Percentiles rank a stretch among this genome's conserved stretches.
phyloP scores from a whole-genome alignment of 2,113 vertebrate genomes.

The Aptenodytes patagonicus region DNA sequence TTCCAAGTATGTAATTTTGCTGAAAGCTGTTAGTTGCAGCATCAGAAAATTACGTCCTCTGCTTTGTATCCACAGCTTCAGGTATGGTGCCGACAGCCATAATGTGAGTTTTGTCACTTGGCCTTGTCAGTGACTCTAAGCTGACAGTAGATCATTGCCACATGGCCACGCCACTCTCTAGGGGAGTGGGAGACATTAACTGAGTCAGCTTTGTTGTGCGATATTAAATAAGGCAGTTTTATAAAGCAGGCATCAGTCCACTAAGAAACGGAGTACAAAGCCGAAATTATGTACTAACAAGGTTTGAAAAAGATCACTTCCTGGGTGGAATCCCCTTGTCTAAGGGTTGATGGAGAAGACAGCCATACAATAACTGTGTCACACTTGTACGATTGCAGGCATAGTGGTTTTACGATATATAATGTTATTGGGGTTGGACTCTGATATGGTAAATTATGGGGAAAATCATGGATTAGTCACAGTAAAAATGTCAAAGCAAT shows the following conservation, averaged over 20 bases:
- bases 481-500: constrained; percentile 8
- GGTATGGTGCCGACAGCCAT: not conserved
- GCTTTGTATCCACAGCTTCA: not conserved
- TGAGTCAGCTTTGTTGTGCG: not conserved
- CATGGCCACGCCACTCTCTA: not conserved
- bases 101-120: not conserved
- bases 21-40: not conserved
- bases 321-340: not conserved
- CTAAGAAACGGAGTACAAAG: not conserved
- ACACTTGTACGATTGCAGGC: not conserved
- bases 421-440: not conserved
- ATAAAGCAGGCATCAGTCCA: not conserved
- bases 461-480: not conserved
- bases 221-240: not conserved
- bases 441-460: not conserved
- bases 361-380: not conserved
- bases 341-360: not conserved
- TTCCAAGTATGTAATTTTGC: not conserved
- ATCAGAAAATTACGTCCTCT: not conserved
- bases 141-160: not conserved
- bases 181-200: not conserved
- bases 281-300: not conserved
- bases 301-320: not conserved
- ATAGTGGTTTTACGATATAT: not conserved
- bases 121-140: not conserved